Percentiles rank a stretch among this genome's conserved stretches.
Conservation (phyloP, 2,113 vertebrate genomes). For the Dasyornis broadbenti region DNA sequence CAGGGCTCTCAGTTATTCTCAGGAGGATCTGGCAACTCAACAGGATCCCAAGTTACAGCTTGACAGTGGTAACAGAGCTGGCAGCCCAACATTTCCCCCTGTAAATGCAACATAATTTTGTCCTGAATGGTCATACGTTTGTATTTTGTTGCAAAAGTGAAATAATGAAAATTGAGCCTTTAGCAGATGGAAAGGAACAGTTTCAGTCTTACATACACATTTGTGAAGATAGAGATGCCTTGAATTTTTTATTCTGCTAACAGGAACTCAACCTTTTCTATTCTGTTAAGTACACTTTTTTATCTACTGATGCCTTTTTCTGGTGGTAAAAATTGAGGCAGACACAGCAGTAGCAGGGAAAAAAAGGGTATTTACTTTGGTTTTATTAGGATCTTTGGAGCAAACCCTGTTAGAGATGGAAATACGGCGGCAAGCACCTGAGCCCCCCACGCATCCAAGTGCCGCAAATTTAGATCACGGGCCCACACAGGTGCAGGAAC, state of each 20-base stretch:
- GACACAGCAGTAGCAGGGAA: no score
- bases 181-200: background rate
- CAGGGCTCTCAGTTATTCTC: background rate
- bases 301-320: no score
- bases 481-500: no score
- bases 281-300: background rate
- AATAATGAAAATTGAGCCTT: background rate
- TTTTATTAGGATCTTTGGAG: no score
- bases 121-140: background rate
- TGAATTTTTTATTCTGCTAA: background rate
- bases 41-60: background rate
- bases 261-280: background rate
- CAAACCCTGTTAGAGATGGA: no score
- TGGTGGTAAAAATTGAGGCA: no score
- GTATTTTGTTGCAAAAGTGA: background rate
- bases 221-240: background rate
- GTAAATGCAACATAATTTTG: background rate
- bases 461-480: no score
- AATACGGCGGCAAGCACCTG: no score
- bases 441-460: no score
- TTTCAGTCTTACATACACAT: background rate
- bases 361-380: no score
- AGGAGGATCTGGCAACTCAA: background rate
- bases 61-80: background rate
- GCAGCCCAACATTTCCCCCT: background rate